Percentiles rank a stretch among this genome's conserved stretches.
Conservation (phyloP, 2,888 invertebrate species). For the Perizoma flavofasciatum region DNA sequence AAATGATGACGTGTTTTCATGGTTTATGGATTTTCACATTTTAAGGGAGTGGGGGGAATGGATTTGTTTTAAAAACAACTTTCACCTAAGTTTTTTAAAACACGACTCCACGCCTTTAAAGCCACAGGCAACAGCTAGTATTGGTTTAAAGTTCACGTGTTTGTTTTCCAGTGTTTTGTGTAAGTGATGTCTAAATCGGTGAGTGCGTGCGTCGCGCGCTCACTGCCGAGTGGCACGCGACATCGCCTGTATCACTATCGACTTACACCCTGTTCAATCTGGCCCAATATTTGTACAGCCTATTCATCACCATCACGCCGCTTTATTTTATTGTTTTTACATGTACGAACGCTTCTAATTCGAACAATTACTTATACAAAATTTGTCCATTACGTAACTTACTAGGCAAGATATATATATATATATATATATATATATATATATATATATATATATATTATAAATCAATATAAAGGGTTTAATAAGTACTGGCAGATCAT, state of each 20-base stretch:
- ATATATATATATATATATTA: no score
- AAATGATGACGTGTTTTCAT: no score
- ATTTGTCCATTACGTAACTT: constrained; percentile 57
- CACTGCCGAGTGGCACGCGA: constrained; percentile 65
- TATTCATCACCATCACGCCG: constrained; percentile 72
- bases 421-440: no score
- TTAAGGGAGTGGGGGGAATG: no score
- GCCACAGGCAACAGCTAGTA: not conserved
- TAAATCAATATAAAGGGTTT: no score
- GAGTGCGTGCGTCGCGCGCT: constrained; percentile 54
- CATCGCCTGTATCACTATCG: constrained; percentile 76
- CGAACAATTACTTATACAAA: constrained; percentile 62
- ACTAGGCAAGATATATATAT: constrained; percentile 21
- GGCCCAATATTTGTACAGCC: constrained; percentile 78
- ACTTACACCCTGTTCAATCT: constrained; percentile 81
- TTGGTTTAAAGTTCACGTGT: constrained; percentile 47
- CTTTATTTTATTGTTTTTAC: constrained; percentile 74
- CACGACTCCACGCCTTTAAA: no score
- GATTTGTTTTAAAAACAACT: no score
- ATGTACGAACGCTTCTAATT: constrained; percentile 56
- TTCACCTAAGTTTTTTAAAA: no score
- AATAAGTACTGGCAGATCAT: no score
- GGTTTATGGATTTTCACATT: no score
- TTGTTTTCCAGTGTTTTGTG: constrained; percentile 52
- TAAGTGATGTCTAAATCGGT: constrained; percentile 70